A percentile compares a stretch with the other conserved stretches of the same genome.
These are phyloP conservation scores for Pristis pectinata DNA, from an alignment of 2,797 vertebrate species.

Conservation along the genomic window DNA sequence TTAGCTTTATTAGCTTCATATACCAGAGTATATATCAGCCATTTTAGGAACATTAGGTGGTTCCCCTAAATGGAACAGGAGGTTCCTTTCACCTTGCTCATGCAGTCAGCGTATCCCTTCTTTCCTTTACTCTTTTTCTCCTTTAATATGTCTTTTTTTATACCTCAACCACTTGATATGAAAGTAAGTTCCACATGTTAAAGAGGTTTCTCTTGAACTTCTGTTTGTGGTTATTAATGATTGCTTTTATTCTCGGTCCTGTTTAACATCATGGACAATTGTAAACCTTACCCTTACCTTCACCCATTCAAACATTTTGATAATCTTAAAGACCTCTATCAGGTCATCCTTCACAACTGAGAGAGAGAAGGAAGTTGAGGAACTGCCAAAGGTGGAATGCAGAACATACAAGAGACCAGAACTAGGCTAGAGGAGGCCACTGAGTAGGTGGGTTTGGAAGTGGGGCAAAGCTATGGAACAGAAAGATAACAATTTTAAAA, in stretches of 20 bases:
- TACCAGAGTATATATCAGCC: too few relatives aligned
- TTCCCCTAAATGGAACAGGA: too few relatives aligned
- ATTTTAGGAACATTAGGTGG: too few relatives aligned
- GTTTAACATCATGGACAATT: neutral
- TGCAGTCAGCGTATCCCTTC: neutral
- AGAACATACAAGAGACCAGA: neutral
- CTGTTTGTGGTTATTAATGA: neutral
- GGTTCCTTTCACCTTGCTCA: neutral
- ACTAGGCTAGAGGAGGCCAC: neutral
- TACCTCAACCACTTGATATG: neutral
- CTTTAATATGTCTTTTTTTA: neutral
- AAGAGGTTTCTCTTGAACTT: too few relatives aligned
- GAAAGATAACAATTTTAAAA: neutral
- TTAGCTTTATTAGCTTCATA: too few relatives aligned
- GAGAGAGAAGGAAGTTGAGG: neutral
- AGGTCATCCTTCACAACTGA: neutral
- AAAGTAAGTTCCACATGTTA: neutral
- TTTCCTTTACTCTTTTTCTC: neutral
- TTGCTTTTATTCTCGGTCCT: neutral
- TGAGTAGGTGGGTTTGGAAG: neutral
- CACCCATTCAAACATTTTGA: neutral
- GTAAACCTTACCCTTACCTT: neutral
- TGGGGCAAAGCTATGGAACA: neutral
- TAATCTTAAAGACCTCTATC: neutral
- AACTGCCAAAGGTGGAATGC: too few relatives aligned